Evolutionary conservation across 2,113 vertebrate species (phyloP).

Genomic region (Puffinus mauretanicus): DNA sequence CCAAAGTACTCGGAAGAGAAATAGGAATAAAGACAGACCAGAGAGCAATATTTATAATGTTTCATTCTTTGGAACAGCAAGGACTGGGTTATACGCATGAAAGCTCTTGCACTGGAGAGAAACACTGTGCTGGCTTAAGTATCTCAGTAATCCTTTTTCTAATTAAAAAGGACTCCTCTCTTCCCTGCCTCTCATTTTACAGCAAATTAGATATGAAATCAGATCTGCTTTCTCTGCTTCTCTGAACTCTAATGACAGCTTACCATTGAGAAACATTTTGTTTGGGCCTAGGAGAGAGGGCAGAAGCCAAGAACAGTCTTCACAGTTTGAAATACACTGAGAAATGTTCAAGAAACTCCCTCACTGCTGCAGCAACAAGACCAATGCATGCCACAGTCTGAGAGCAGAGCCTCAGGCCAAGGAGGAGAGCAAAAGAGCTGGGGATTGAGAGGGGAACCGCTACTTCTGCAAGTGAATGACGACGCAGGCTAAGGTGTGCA

Average conservation of each 20-base stretch:
- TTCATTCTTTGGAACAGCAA: constrained; percentile 19
- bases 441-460: neutral
- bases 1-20: constrained; percentile 20
- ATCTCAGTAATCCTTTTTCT: constrained; percentile 7
- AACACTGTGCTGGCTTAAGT: neutral
- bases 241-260: constrained; percentile 18
- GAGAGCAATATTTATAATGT: neutral
- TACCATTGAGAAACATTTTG: constrained; percentile 50
- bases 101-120: neutral
- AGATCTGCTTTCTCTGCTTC: constrained; percentile 40
- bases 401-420: neutral
- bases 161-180: constrained; percentile 54
- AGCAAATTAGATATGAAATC: constrained; percentile 59
- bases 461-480: fast-evolving
- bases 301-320: constrained; percentile 30
- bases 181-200: constrained; percentile 37
- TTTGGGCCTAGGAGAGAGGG: neutral
- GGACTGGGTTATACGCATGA: neutral
- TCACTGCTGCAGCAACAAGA: neutral
- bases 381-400: neutral
- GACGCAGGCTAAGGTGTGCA: neutral
- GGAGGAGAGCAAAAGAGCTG: neutral
- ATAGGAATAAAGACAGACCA: neutral
- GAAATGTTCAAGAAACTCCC: neutral
- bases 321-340: neutral